phyloP scores from a whole-genome alignment of 2,113 vertebrate species.

The Electrona antarctica region DNA sequence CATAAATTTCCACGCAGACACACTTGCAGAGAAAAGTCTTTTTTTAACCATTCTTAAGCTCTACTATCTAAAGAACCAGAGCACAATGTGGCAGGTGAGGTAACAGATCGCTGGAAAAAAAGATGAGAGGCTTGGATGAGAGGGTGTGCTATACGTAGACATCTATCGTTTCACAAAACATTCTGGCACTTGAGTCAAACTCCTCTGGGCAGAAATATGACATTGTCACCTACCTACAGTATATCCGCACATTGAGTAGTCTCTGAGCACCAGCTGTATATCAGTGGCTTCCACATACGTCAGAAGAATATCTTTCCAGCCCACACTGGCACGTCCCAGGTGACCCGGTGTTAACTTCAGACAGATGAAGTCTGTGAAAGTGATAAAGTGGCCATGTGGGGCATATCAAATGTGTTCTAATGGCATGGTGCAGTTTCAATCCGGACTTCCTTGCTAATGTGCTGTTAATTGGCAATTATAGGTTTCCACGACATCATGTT shows the following conservation, averaged over 20 bases:
- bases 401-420: constrained; percentile 1
- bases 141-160: background rate
- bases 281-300: background rate
- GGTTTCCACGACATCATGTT: constrained; percentile 27
- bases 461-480: constrained; percentile 51
- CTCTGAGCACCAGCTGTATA: background rate
- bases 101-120: background rate
- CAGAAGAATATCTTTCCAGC: background rate
- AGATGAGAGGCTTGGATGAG: background rate
- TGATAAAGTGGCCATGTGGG: background rate
- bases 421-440: constrained; percentile 8
- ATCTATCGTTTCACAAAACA: constrained; percentile 1
- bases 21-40: constrained; percentile 9
- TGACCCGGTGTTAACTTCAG: background rate
- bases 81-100: background rate
- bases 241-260: background rate
- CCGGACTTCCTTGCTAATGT: constrained; percentile 26
- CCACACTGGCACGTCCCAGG: background rate
- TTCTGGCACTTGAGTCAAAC: background rate
- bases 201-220: background rate
- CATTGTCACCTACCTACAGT: background rate
- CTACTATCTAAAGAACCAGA: background rate
- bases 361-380: background rate
- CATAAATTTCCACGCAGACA: background rate
- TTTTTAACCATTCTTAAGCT: background rate